Base-by-base conservation (phyloP, 2,113 vertebrate species). In the Callopanchax toddi region DNA sequence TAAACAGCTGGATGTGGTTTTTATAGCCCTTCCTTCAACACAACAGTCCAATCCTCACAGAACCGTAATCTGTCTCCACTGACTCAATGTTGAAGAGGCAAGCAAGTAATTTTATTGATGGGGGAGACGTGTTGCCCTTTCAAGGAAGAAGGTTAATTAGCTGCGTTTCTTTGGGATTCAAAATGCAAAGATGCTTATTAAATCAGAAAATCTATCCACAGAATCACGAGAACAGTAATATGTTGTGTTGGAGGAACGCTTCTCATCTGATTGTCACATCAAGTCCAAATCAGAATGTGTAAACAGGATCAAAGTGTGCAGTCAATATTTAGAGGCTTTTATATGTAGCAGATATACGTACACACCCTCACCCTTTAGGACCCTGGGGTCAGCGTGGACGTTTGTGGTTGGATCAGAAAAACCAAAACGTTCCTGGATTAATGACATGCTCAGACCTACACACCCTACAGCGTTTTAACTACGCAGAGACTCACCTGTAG, bases 71-170 rank as follows among this genome's bases (percentile, higher is more conserved):
- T 75, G 76, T 80, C 86, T 87, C 82, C 34, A 67, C 87, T 76
- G 87, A 50, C 77, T 83, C 59, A 83, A 76, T 85, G 79, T 79
- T 74, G 74, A 74, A 70, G 60, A 77, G 71, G 54, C 79, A 79
- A 68, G 62, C 70, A 25, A 63, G 72, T 57, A 12, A 58, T 87
- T 82, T 86, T 88, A 89, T 87, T 88, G 87, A 86, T 84, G 61
- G 69, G 84, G 80, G 84, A 83, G 78, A 82, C 77, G 82, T 62
- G 82, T 71, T 67, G 74, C 56, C 76, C 78, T 86, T 87, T 82
- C 71, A 84, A 83, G 84, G 85, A 89, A 86, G 81, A 88, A 90
- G 91, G 91, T 89, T 93, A 92, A 92, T 92, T 86, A 91, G 88
- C 85, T 85, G 56, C 74, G 89, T 91, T 91, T 89, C 89, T 59